A percentile compares a stretch with the other conserved stretches of the same genome.
These are phyloP conservation scores for Drosophila guanche DNA, from an alignment of 1,140 invertebrate genomes.

Conservation along the genomic window DNA sequence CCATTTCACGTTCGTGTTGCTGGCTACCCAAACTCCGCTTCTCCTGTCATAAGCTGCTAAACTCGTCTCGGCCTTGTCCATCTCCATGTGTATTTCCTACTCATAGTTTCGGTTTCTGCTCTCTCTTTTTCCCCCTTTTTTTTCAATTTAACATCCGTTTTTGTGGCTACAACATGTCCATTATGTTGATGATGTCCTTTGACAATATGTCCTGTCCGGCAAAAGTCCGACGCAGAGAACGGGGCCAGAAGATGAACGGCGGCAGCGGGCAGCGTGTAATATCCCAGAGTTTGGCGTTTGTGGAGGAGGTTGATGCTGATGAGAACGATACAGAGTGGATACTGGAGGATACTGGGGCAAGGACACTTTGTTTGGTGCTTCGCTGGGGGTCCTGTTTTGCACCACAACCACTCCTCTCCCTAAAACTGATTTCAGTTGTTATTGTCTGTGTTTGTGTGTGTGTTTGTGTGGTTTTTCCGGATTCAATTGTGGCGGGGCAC, in stretches of 20 bases:
- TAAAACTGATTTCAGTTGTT: no score
- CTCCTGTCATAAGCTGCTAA: constrained; percentile 62
- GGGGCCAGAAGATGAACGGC: constrained; percentile 10
- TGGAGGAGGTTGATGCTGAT: background rate
- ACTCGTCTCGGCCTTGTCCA: constrained; percentile 53
- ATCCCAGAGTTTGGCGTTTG: constrained; percentile 23
- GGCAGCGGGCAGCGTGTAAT: constrained; percentile 14
- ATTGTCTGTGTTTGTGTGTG: no score
- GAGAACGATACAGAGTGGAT: no score
- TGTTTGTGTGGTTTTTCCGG: no score
- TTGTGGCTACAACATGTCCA: constrained; percentile 68
- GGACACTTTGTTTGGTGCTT: no score
- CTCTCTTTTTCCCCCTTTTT: constrained; percentile 17
- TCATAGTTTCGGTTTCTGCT: constrained; percentile 43
- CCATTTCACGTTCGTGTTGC: constrained; percentile 1
- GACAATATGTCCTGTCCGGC: constrained; percentile 50
- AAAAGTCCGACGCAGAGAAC: no score
- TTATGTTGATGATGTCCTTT: constrained; percentile 76
- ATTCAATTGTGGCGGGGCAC: no score
- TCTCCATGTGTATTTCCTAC: constrained; percentile 54
- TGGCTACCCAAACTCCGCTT: background rate
- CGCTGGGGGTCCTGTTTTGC: no score
- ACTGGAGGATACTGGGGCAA: no score
- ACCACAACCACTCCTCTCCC: no score
- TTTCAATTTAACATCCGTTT: constrained; percentile 74